Evolutionary conservation across 2,113 vertebrate genomes (phyloP), one percentile per base, ranked within the genome.

Genomic region (Labeo rohita): DNA sequence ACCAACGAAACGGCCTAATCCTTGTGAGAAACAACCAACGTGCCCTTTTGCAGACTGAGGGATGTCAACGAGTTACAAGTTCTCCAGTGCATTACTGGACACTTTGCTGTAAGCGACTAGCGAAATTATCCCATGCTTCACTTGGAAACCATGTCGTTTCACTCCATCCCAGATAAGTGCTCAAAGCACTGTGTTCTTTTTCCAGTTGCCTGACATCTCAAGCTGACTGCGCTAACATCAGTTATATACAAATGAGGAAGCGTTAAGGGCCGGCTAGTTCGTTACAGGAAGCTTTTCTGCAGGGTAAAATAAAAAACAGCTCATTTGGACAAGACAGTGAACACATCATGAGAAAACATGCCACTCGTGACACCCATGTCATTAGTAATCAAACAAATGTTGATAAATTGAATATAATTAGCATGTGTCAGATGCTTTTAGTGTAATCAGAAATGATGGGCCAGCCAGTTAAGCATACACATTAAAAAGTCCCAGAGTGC

Each of bases 361-460:
- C 93, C 75, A 93, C 89, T 91, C 90, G 92, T 93, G 91, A 91
- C 92, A 94, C 88, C 90, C 89, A 89, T 95, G 93, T 94, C 94
- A 95, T 93, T 93, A 91, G 79, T 90, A 94, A 95, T 95, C 94
- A 95, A 93, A 88, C 86, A 92, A 89, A 93, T 92, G 90, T 92
- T 94, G 91, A 94, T 93, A 91, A 93, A 94, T 93, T 89, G 93
- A 93, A 92, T 92, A 91, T 93, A 96, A 96, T 95, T 95, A 94
- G 93, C 90, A 87, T 93, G 91, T 93, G 93, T 93, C 90, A 94
- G 89, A 90, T 93, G 89, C 92, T 61, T 23, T 81, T 87, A 63
- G 85, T 92, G 82, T 96, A 96, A 96, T 96, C 94, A 94, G 94
- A 93, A 94, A 92, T 95, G 94, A 95, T 94, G 95, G 92, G 88